Percentiles rank a stretch among this genome's conserved stretches.
Conservation (phyloP, 2,888 invertebrate genomes). For the Zele albiditarsus region DNA sequence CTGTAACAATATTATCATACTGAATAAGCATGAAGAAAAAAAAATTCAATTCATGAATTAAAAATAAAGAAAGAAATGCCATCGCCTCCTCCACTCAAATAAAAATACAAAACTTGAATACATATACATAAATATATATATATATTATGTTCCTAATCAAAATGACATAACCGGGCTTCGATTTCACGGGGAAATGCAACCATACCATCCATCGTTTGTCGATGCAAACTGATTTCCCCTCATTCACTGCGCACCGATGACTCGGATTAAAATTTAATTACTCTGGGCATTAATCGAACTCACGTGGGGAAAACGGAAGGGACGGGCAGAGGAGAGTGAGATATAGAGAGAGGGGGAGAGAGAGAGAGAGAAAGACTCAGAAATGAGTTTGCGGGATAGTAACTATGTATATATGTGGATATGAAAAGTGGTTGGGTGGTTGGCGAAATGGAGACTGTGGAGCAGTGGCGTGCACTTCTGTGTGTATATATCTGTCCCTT, state of each 20-base stretch:
- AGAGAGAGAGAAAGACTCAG: constrained; percentile 39
- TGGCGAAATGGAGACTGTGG: constrained; percentile 40
- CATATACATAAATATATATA: not conserved
- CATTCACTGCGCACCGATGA: constrained; percentile 60
- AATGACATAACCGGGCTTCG: constrained; percentile 26
- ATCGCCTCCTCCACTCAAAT: too few species aligned
- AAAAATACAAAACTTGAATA: not conserved
- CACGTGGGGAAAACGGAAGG: constrained; percentile 45
- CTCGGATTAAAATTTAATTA: constrained; percentile 68
- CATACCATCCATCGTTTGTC: constrained; percentile 19
- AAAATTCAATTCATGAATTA: too few species aligned
- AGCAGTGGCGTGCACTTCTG: not conserved
- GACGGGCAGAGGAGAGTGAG: constrained; percentile 23
- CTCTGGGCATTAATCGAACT: constrained; percentile 59
- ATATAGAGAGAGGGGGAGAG: constrained; percentile 16
- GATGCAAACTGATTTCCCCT: constrained; percentile 37
- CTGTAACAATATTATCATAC: too few species aligned
- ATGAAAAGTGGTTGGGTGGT: constrained; percentile 37
- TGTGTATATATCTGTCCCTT: constrained; percentile 3
- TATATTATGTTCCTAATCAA: constrained; percentile 20
- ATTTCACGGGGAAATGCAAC: constrained; percentile 33
- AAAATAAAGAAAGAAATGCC: too few species aligned
- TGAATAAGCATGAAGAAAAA: too few species aligned
- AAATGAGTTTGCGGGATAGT: constrained; percentile 43
- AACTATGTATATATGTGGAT: constrained; percentile 35